Evolutionary conservation across 2,888 invertebrate genomes (phyloP), one percentile per base, ranked within the genome.

Genomic region (Caprella mutica): DNA sequence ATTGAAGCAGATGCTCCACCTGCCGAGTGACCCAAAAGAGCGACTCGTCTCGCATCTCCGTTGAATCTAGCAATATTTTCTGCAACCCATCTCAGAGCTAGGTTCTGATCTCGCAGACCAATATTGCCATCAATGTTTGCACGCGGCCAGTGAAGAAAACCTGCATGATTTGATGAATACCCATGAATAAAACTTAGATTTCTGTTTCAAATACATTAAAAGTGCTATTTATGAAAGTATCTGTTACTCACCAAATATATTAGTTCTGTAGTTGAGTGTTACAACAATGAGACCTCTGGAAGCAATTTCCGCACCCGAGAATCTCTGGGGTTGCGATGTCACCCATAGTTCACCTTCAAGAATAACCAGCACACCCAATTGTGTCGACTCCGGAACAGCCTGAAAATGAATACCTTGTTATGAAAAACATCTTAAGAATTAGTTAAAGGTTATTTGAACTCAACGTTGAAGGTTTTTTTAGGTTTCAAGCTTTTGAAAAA

Each of bases 31-130:
- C 92, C 92, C 68, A 86, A 77, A 1, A 91, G 71, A 0, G 89
- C 89, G 14, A 90, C 79, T 63, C 81, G 77, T 42, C 80, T 77
- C 0, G 83, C 80, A 72, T 89, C 84, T 4, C 91, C 91, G 26
- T 87, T 86, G 70, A 92, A 90, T 44, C 79, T 77, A 39, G 76
- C 76, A 52, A 89, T 85, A 70, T 90, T 85, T 67, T 84, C 80
- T 62, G 80, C 78, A 2, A 85, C 76, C 86, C 86, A 86, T 59
- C 69, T 68, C 35, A 93, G 73, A 1, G 86, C 88, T 71, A 88
- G 74, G 68, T 84, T 81, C 70, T 92, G 89, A 72, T 93, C 92
- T 67, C 85, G 80, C 53, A 93, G 73, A 1, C 90, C 91, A 60
- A 86, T 80, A 72, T 93, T 93, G 0, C 92, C 91, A 1, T 85